These are phyloP conservation scores for Numida meleagris DNA, from an alignment of 2,113 vertebrate species.

Conservation along the genomic window DNA sequence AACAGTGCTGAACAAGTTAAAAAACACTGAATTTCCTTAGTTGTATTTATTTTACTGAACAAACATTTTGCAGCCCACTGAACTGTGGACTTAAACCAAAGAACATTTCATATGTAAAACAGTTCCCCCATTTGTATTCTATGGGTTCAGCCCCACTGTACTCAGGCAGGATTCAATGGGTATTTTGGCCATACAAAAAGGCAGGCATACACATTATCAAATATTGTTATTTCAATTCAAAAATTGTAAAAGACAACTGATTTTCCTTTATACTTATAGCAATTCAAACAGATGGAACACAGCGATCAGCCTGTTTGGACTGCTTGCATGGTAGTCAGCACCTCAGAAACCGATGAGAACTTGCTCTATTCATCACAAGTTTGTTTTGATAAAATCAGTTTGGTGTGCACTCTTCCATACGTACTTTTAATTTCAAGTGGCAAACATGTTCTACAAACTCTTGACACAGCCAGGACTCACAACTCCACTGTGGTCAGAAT, in stretches of 20 bases:
- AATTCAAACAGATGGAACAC: rapidly evolving
- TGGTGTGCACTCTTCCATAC: background rate
- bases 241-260: background rate
- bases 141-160: background rate
- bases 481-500: background rate
- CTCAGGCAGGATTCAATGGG: rapidly evolving
- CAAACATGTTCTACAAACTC: background rate
- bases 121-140: background rate
- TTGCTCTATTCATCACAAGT: background rate
- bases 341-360: background rate
- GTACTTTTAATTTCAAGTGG: background rate
- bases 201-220: background rate
- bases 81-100: background rate
- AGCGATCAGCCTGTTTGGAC: rapidly evolving
- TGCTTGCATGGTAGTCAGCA: rapidly evolving
- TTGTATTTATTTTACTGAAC: background rate
- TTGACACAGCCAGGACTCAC: background rate
- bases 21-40: background rate
- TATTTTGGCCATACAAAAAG: background rate
- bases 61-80: background rate
- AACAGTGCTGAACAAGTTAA: background rate
- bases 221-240: background rate
- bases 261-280: background rate
- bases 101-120: background rate
- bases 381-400: background rate